Conservation (phyloP, 1,140 invertebrate species). For the Temnothorax curvispinosus region DNA sequence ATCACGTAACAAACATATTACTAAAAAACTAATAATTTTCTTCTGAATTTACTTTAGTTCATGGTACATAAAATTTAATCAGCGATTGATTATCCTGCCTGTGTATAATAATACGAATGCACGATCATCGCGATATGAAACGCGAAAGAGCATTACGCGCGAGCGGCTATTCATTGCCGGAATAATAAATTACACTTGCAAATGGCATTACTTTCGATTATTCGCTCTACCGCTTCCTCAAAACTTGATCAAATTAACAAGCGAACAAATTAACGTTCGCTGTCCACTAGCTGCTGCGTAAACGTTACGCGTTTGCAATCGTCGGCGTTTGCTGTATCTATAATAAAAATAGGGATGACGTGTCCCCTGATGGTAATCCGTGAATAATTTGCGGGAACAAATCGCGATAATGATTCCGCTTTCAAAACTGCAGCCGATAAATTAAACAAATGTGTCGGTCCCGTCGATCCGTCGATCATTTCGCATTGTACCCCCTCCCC, state of each 20-base stretch:
- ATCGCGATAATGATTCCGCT: constrained; percentile 35
- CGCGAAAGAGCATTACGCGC: constrained; percentile 48
- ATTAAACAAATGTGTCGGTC: constrained; percentile 22
- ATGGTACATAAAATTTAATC: constrained; percentile 45
- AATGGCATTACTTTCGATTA: constrained; percentile 59
- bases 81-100: constrained; percentile 19
- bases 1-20: not conserved
- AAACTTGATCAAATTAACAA: constrained; percentile 54
- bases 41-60: constrained; percentile 30
- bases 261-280: constrained; percentile 46
- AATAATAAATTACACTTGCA: constrained; percentile 59
- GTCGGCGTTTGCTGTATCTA: not conserved
- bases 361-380: constrained; percentile 10
- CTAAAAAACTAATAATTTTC: constrained; percentile 12
- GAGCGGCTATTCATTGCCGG: constrained; percentile 33
- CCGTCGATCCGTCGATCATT: constrained; percentile 15
- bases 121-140: constrained; percentile 36
- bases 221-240: constrained; percentile 46
- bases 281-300: not conserved
- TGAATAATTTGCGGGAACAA: constrained; percentile 34
- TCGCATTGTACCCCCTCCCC: not conserved
- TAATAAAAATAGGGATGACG: constrained; percentile 27
- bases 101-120: constrained; percentile 13
- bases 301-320: constrained; percentile 10
- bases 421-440: constrained; percentile 14